Evolutionary conservation across 2,888 invertebrate genomes (phyloP), one percentile per base, ranked within the genome.

Genomic region (Eristalinus aeneus): DNA sequence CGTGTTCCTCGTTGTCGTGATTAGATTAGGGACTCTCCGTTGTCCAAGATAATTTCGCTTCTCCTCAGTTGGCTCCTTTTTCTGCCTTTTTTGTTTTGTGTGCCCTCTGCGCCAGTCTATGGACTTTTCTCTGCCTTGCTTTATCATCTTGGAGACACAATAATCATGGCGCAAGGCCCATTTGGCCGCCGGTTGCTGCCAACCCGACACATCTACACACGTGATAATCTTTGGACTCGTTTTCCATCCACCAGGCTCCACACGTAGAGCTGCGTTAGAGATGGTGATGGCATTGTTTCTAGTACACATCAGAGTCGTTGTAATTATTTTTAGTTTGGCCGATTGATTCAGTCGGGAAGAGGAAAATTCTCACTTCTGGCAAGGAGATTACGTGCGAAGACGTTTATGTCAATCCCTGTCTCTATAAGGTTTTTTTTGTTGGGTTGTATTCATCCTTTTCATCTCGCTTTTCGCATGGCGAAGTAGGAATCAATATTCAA

Each of bases 1-100:
- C 36, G 58, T 68, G 81, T 39, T 86, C 81, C 65, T 73, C 73
- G 68, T 82, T 82, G 77, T 54, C 68, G 73, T 86, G 82, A 86
- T 86, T 82, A 82, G 86, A 86, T 86, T 86, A 86, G 71, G 82
- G 82, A 86, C 77, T 86, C 82, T 64, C 82, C 74, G 77, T 69
- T 81, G 77, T 86, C 73, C 82, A 86, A 82, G 77, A 74, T 73
- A 81, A 81, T 81, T 76, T 85, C 23, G 65, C 39, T 64, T 56
- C 61, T 54, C 20, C 56, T 23, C 22, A 11, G 56, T 27, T 76
- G 58, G 31, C 12, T 39, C 56, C n/a, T 27, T 60, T 12, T 23
- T 46, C 67, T 5, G 10, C 53, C 72, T 20, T 36, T 6, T 72
- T 36, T 53, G 27, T 67, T 46, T 46, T n/a, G 6, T 16, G 1